Evolutionary conservation across 2,113 vertebrate species (phyloP), one percentile per base, ranked within the genome.

Genomic region (Clarias gariepinus): DNA sequence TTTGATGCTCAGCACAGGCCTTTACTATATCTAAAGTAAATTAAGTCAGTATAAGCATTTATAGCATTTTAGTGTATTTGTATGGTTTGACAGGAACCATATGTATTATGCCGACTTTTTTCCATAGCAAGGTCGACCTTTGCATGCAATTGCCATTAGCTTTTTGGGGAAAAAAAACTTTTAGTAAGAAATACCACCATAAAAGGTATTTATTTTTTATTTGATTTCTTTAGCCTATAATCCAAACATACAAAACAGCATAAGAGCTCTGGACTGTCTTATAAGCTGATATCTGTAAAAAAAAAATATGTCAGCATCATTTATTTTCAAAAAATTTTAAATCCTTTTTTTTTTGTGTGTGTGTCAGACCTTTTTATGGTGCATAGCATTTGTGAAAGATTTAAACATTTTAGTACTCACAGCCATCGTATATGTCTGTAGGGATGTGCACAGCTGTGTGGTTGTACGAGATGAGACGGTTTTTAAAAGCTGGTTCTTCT

Each of bases 341-440:
- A 47, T 47, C n/a, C n/a, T n/a, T n/a, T n/a, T n/a, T n/a, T n/a
- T n/a, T n/a, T n/a, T n/a, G n/a, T n/a, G n/a, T n/a, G n/a, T n/a
- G n/a, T n/a, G 18, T 73, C 52, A 16, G 52, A 73, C 55, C 41
- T 57, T 73, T 25, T 16, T 73, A n/a, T n/a, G 10, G 73, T 30
- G 19, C 28, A 69, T 57, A 83, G 25, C n/a, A 53, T 53, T 28
- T 66, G 16, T 64, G 58, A 19, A 61, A 61, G 10, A 41, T 61
- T 81, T 36, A 23, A 41, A 36, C 28, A 33, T 21, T 53, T 11
- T 86, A 63, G 61, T 92, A 98, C 98, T 99, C 95, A 99, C 98
- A 99, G 91, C 98, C 98, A 88, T 99, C 97, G 52, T 99, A 99
- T 93, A 99, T 99, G 93, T 99, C 98, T 1, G 98, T 99, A 71